Base-by-base conservation (phyloP, 2,113 vertebrate genomes). In the Siphamia tubifer region DNA sequence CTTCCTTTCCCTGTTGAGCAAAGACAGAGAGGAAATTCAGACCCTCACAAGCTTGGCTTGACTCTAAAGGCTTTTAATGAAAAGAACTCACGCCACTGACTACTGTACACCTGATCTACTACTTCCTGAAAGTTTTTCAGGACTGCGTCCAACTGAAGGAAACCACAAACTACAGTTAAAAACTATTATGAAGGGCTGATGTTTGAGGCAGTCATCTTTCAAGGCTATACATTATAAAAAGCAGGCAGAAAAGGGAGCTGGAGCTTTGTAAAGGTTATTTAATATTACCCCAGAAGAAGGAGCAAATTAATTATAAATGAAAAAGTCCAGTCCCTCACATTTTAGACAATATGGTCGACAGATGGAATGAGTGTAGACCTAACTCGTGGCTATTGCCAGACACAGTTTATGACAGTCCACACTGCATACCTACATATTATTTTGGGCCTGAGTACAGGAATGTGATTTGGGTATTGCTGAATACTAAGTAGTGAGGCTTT, bases 101-200 rank as follows among this genome's bases (percentile, higher is more conserved):
- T 55, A 76, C 64, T 43, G 53, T 67, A 85, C 74, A 87, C 80
- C 77, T 85, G 71, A 84, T 82, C 62, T 67, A 73, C 75, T 68
- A 66, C 68, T 58, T 78, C 67, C 83, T 77, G 44, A 75, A 66
- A 42, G 57, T 55, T 68, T 69, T 55, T 63, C 6, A 3, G 68
- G 45, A 62, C 6, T 39, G 15, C 2, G 5, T 75, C 60, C 63
- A 84, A 58, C 44, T 61, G 36, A 49, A 2, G n/a, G 54, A 82
- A 74, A 66, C 64, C 69, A 55, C 58, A 81, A 79, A 70, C 39
- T 11, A 28, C 44, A 13, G 43, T 45, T 47, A 31, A 74, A 81
- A 65, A 64, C 40, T 40, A 54, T 72, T 70, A 68, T 16, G 9
- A 71, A 40, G 57, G 44, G 19, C 21, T 39, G 39, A 79, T 61